Percentiles rank a stretch among this genome's conserved stretches.
Evolutionary conservation across 2,797 vertebrate genomes (phyloP).

Genomic region (Chromis chromis): DNA sequence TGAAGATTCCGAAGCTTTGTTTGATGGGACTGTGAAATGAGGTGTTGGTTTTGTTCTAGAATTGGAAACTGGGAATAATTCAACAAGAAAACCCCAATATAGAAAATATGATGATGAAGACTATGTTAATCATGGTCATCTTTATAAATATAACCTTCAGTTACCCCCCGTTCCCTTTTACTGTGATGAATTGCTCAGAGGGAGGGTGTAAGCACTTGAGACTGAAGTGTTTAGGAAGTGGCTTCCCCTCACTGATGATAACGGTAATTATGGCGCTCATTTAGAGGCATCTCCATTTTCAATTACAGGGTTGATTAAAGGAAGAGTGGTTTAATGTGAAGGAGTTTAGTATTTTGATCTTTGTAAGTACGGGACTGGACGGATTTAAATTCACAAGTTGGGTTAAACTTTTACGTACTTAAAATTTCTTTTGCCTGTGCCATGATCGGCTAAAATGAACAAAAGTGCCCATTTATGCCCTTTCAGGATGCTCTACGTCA

Average conservation of each 20-base stretch:
- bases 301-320: constrained; percentile 72
- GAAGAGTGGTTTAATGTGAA: constrained; percentile 33
- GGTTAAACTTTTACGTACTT: background rate
- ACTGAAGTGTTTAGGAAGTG: constrained; percentile 68
- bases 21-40: background rate
- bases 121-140: constrained; percentile 9
- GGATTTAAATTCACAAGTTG: background rate
- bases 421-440: background rate
- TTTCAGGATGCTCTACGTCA: background rate
- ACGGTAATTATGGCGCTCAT: constrained; percentile 74
- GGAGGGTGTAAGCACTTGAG: constrained; percentile 60
- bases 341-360: constrained; percentile 32
- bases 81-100: background rate
- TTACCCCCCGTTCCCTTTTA: constrained; percentile 5
- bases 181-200: constrained; percentile 48
- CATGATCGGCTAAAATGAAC: background rate
- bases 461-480: background rate
- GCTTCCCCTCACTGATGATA: constrained; percentile 75
- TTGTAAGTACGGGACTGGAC: background rate
- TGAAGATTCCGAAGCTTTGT: background rate
- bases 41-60: background rate
- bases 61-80: background rate
- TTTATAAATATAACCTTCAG: background rate
- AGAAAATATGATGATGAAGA: background rate
- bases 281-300: constrained; percentile 72